Evolutionary conservation across 1,140 invertebrate species (phyloP).

Genomic region (Euura saliciscinereae): DNA sequence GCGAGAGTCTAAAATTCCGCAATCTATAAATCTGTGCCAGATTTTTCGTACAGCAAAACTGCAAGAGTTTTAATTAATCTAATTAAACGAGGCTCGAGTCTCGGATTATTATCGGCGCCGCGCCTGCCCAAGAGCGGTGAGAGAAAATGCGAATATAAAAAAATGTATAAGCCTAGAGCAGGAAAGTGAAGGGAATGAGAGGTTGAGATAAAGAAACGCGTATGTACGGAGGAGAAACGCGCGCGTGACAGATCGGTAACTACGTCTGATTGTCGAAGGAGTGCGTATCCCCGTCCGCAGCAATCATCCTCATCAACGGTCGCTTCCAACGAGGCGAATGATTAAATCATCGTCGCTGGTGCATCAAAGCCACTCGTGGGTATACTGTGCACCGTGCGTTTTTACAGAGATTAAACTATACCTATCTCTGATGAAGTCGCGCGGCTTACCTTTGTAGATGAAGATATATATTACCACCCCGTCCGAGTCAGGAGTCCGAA

Average conservation of each 20-base stretch:
- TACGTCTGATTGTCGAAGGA: constrained; percentile 1
- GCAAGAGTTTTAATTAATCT: constrained; percentile 46
- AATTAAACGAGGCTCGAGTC: constrained; percentile 46
- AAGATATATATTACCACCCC: neutral
- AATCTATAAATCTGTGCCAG: too few relatives aligned
- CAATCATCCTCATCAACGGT: neutral
- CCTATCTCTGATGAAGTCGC: too few relatives aligned
- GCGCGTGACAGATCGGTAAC: constrained; percentile 12
- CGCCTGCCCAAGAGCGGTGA: neutral
- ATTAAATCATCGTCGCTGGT: constrained; percentile 10
- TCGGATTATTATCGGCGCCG: constrained; percentile 19
- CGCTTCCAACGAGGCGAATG: constrained; percentile 10
- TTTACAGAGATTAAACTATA: too few relatives aligned
- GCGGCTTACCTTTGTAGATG: neutral
- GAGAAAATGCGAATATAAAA: constrained; percentile 8
- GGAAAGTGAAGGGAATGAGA: neutral
- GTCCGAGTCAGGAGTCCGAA: too few relatives aligned
- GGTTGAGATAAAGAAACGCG: neutral
- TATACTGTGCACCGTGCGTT: neutral
- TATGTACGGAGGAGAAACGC: neutral
- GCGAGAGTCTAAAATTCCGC: too few relatives aligned
- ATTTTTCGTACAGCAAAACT: too few relatives aligned
- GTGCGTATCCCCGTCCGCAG: neutral
- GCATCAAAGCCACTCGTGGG: neutral
- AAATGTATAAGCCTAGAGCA: too few relatives aligned